Evolutionary conservation across 2,113 vertebrate species (phyloP).

Genomic region (Hoplias malabaricus): DNA sequence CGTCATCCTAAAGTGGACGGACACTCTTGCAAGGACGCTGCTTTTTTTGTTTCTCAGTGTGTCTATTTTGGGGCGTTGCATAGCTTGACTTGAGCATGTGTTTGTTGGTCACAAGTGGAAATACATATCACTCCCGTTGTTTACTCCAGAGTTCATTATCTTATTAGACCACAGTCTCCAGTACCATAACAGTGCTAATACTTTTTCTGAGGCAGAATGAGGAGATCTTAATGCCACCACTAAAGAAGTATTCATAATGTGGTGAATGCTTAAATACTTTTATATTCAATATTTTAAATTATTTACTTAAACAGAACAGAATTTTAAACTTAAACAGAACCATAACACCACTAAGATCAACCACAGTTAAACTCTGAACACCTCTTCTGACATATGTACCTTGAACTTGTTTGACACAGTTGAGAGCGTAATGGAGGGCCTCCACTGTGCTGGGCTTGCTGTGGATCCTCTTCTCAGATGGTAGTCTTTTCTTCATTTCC

Average conservation of each 20-base stretch:
- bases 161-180: too few species aligned
- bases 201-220: too few species aligned
- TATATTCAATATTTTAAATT: too few species aligned
- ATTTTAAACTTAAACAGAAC: not conserved
- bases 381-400: conserved; percentile 62
- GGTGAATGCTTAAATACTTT: too few species aligned
- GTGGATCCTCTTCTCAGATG: conserved; percentile 71
- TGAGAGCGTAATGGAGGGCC: conserved; percentile 83
- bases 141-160: too few species aligned
- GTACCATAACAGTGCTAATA: too few species aligned
- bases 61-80: not conserved
- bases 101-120: not conserved
- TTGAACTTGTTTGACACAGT: conserved; percentile 85
- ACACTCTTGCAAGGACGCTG: not conserved
- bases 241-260: too few species aligned
- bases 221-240: too few species aligned
- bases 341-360: not conserved
- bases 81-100: not conserved
- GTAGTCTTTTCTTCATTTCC: conserved; percentile 86
- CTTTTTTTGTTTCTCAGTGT: not conserved
- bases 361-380: not conserved
- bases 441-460: conserved; percentile 82
- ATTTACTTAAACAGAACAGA: too few species aligned
- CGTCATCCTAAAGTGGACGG: not conserved
- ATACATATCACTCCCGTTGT: not conserved